Conservation (phyloP, 2,113 vertebrate species). For the Aleadryas rufinucha region DNA sequence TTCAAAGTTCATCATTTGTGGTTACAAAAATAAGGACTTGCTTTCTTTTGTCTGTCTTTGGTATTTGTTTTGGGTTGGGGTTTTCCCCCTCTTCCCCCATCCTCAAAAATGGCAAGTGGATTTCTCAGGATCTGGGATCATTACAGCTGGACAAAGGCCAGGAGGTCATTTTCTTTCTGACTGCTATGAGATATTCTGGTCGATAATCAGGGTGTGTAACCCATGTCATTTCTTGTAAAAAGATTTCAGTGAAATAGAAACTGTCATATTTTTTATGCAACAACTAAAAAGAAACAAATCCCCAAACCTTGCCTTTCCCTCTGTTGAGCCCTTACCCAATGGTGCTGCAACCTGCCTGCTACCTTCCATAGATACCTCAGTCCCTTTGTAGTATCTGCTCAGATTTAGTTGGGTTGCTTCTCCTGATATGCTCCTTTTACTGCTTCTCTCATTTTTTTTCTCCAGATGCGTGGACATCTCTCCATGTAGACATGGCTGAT, state of each 20-base stretch:
- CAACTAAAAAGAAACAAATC: background rate
- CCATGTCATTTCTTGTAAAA: background rate
- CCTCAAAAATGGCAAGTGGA: background rate
- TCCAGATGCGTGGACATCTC: background rate
- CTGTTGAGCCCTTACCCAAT: background rate
- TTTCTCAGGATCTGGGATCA: background rate
- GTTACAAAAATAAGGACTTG: background rate
- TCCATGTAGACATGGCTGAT: background rate
- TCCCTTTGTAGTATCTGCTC: background rate
- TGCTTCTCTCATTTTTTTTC: background rate
- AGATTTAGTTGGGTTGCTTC: background rate
- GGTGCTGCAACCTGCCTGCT: background rate
- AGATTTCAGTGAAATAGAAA: background rate
- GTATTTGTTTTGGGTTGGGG: background rate
- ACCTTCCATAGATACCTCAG: background rate
- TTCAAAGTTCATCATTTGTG: background rate
- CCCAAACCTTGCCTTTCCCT: background rate
- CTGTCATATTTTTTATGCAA: background rate
- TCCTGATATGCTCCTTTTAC: background rate
- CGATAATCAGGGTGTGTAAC: background rate
- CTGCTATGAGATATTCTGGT: background rate
- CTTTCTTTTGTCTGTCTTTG: background rate
- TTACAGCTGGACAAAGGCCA: background rate
- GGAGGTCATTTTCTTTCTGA: background rate
- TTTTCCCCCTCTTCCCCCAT: fast-evolving